These are phyloP conservation scores for Synaphobranchus kaupii DNA, from an alignment of 2,797 vertebrate species.

Conservation along the genomic window DNA sequence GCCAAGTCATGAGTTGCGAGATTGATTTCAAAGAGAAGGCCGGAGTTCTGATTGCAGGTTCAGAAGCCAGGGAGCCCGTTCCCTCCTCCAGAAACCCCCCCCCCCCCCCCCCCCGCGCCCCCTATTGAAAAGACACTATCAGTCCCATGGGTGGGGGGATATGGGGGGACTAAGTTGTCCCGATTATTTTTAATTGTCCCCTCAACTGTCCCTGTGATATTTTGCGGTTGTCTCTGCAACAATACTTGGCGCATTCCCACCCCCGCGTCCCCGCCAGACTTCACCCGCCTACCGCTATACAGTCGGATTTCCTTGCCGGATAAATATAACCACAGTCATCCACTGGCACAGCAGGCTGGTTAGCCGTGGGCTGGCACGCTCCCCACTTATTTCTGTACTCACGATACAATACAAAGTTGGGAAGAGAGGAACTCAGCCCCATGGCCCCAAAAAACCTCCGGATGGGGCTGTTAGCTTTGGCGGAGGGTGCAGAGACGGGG, in stretches of 20 bases:
- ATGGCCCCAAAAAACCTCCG: slow-evolving; percentile 70
- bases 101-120: slow-evolving; percentile 57
- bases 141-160: slow-evolving; percentile 1
- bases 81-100: slow-evolving; percentile 64
- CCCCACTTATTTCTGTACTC: slow-evolving; percentile 68
- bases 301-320: slow-evolving; percentile 71
- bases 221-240: slow-evolving; percentile 46
- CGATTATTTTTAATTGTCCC: slow-evolving; percentile 50
- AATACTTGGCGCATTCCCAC: slow-evolving; percentile 53
- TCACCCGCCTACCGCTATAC: slow-evolving; percentile 43
- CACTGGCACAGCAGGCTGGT: slow-evolving; percentile 59
- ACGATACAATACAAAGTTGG: slow-evolving; percentile 58
- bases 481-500: slow-evolving; percentile 29
- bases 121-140: slow-evolving; percentile 42
- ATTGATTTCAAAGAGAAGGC: slow-evolving; percentile 79
- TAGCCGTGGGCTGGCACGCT: slow-evolving; percentile 63
- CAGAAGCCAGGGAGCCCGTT: slow-evolving; percentile 77
- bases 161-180: slow-evolving; percentile 43
- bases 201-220: slow-evolving; percentile 50
- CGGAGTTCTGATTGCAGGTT: slow-evolving; percentile 58
- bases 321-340: slow-evolving; percentile 76
- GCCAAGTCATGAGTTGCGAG: slow-evolving; percentile 81
- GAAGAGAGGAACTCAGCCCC: slow-evolving; percentile 39
- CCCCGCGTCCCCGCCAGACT: slow-evolving; percentile 62
- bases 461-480: slow-evolving; percentile 62